Evolutionary conservation across 2,888 invertebrate species (phyloP).

Genomic region (Yponomeuta plumbellus): DNA sequence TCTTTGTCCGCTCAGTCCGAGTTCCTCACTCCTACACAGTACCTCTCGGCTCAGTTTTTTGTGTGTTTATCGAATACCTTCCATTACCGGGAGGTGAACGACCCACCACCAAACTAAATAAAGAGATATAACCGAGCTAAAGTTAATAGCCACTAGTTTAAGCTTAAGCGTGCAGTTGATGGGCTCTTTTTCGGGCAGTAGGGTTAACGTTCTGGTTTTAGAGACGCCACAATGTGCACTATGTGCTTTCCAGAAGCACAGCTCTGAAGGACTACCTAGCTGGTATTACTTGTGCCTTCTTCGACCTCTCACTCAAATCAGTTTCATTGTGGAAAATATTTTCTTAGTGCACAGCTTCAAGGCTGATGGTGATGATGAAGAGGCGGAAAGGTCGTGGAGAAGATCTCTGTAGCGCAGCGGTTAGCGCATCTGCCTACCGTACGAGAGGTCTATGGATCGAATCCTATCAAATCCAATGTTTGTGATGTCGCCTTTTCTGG

Average conservation of each 20-base stretch:
- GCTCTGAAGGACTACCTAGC: neutral
- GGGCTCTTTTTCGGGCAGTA: neutral
- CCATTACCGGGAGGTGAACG: constrained; percentile 43
- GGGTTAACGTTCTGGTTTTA: neutral
- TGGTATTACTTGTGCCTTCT: too few relatives aligned
- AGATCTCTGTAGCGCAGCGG: too few relatives aligned
- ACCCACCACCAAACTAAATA: constrained; percentile 37
- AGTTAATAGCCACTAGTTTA: constrained; percentile 31
- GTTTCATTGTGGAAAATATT: too few relatives aligned
- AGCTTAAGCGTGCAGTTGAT: neutral
- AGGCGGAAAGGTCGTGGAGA: too few relatives aligned
- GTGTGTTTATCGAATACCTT: constrained; percentile 22
- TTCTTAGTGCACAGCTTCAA: too few relatives aligned
- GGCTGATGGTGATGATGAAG: too few relatives aligned
- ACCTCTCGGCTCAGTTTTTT: constrained; percentile 10
- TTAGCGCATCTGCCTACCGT: too few relatives aligned
- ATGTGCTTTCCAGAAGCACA: neutral
- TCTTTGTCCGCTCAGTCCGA: neutral
- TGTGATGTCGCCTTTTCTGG: too few relatives aligned
- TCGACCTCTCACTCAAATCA: too few relatives aligned
- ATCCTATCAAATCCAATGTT: too few relatives aligned
- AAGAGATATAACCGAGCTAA: constrained; percentile 36
- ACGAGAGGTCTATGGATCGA: too few relatives aligned
- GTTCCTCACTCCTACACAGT: neutral
- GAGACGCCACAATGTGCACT: constrained; percentile 2